Evolutionary conservation across 2,797 vertebrate species (phyloP).

Genomic region (Nasua narica): DNA sequence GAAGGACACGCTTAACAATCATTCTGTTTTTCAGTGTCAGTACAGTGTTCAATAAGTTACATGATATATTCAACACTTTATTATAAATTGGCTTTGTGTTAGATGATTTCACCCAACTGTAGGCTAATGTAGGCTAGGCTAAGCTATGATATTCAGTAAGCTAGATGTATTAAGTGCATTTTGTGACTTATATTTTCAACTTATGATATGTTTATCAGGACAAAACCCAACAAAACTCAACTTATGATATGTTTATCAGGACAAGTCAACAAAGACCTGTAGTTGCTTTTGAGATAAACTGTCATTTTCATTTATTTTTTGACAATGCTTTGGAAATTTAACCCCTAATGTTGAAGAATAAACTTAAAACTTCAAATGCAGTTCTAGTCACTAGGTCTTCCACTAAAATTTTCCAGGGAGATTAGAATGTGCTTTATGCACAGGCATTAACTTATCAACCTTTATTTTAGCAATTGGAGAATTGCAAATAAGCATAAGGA

Average conservation of each 20-base stretch:
- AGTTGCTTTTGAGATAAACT: conserved; percentile 35
- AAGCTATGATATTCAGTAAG: neutral
- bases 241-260: neutral
- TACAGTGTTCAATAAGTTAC: neutral
- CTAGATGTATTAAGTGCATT: neutral
- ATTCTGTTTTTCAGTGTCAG: neutral
- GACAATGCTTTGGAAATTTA: conserved; percentile 52
- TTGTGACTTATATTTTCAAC: neutral
- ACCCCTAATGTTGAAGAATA: neutral
- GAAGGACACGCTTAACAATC: neutral
- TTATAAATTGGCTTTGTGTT: neutral
- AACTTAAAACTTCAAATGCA: neutral
- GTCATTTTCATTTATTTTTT: conserved; percentile 47
- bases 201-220: neutral
- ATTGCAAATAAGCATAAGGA: conserved; percentile 42
- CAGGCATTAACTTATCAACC: conserved; percentile 4
- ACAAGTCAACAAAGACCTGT: neutral
- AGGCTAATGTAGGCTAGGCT: neutral
- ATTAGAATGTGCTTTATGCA: neutral
- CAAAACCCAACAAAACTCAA: no score
- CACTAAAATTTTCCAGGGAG: conserved; percentile 33
- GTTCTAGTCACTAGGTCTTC: conserved; percentile 21
- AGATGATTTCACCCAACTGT: neutral
- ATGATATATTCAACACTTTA: neutral
- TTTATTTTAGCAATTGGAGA: conserved; percentile 50